Percentiles rank a stretch among this genome's conserved stretches.
Conservation (phyloP, 2,113 vertebrate genomes). For the Toxotes jaculatrix region DNA sequence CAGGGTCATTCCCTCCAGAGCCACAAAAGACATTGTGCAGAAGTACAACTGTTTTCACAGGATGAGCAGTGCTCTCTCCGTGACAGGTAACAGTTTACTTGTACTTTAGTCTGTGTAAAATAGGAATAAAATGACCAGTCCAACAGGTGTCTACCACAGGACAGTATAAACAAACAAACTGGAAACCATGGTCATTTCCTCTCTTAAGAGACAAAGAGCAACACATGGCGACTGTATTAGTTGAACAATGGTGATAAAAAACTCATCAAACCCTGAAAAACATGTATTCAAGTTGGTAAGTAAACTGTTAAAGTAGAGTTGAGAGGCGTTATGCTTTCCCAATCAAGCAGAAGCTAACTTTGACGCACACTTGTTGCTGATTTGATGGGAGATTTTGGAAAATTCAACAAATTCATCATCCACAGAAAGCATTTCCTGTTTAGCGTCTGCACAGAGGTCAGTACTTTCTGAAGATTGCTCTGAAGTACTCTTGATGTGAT, state of each 20-base stretch:
- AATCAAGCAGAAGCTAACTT: background rate
- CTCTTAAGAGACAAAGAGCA: background rate
- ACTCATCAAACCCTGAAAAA: background rate
- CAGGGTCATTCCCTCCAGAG: background rate
- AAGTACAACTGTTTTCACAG: background rate
- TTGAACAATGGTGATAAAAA: background rate
- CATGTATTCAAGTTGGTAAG: background rate
- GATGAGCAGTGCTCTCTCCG: background rate
- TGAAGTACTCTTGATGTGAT: slow-evolving; percentile 33
- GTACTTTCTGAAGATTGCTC: slow-evolving; percentile 15
- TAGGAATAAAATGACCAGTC: background rate
- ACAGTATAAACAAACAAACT: background rate
- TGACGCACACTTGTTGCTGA: slow-evolving; percentile 6
- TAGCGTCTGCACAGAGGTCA: slow-evolving; percentile 18
- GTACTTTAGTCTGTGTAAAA: background rate
- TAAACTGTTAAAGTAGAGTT: background rate
- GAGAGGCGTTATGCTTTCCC: background rate
- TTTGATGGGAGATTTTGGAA: slow-evolving; percentile 1
- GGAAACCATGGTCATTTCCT: background rate
- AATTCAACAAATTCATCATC: background rate
- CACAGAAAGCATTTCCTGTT: slow-evolving; percentile 10
- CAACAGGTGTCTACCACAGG: background rate
- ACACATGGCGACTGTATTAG: slow-evolving; percentile 4
- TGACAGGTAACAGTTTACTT: background rate
- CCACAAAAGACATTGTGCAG: too few species aligned